Evolutionary conservation across 2,797 vertebrate genomes (phyloP), one percentile per base, ranked within the genome.

Genomic region (Tragopan temminckii): DNA sequence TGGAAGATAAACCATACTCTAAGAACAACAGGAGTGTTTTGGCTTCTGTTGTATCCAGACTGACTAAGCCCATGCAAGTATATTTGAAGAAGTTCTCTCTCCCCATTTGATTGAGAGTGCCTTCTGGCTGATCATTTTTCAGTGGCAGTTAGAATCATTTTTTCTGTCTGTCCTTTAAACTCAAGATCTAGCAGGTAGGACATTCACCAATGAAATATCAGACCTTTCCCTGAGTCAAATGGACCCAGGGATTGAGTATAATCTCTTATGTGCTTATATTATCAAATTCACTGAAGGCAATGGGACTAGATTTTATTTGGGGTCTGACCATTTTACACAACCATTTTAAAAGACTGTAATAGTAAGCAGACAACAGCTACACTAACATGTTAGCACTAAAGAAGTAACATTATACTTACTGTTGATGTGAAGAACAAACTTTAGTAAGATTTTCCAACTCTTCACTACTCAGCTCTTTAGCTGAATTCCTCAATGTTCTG

Each of bases 361-460:
- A 38, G 52, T 64, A 90, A 84, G 36, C 2, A 94, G 43, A 24
- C 29, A 81, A 59, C 7, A 87, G 20, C 15, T 67, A 16, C 0
- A 2, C 19, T 33, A 66, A 80, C 15, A 20, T 24, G 62, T 8
- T 52, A 24, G 13, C 61, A 64, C 19, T 55, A 45, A 69, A 90
- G 38, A 29, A 87, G 8, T 21, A 71, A n/a, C 10, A 52, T 78
- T 61, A 83, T 93, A 97, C 99, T 98, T 98, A 99, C 99, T 98
- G 98, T 91, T 97, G 98, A 97, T 99, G 99, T 1, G 98, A 99
- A 95, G 97, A 98, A 95, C 99, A 99, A 97, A 99, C 97, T 91
- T 97, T 97, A 81, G 97, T 97, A 93, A 99, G 98, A 6, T 94
- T 98, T 94, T 98, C 98, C 64, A 99, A 97, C 94, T 98, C 98